Evolutionary conservation across 1,140 invertebrate genomes (phyloP), one percentile per base, ranked within the genome.

Genomic region (Drosophila azteca): DNA sequence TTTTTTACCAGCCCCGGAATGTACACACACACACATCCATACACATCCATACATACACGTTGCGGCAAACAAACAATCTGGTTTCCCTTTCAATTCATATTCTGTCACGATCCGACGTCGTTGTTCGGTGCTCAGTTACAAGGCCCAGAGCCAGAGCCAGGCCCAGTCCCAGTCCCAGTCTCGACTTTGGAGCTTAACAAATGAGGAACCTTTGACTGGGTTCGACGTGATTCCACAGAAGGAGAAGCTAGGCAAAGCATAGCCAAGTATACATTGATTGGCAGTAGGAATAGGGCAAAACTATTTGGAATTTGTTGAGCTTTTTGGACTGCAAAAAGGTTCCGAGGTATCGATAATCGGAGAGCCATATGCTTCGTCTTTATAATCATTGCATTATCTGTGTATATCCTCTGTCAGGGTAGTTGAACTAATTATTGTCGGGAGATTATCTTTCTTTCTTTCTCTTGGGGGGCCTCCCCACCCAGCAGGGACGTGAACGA

Each of bases 1-100:
- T 72, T 74, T 55, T 74, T 55, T 64, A 59, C 15, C 63, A 44
- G n/a, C 63, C 39, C 57, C 17, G 69, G 69, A 73, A 73, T 65
- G 60, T 52, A 60, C 48, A 64, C 45, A 29, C n/a, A 26, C 24
- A 26, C 24, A 26, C 0, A 20, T n/a, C n/a, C 17, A 20, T 20
- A 20, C 17, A 49, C n/a, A 59, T 59, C 15, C 39, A 6, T 49
- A 45, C 20, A 24, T 26, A 22, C 9, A 13, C 17, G 9, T 6
- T 35, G 26, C 2, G 39, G 29, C 58, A 48, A 20, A 49, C 31
- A 26, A 53, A 35, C 66, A 68, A 68, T 75, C 79, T 83, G 64
- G 79, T 83, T 79, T 82, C 79, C 79, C 79, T 83, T 82, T 83
- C 79, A 55, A 83, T 74, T 78, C 79, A 83, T 80, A 78, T 82